Percentiles rank a stretch among this genome's conserved stretches.
Conservation (phyloP, 2,888 invertebrate genomes). For the Nomada flava region DNA sequence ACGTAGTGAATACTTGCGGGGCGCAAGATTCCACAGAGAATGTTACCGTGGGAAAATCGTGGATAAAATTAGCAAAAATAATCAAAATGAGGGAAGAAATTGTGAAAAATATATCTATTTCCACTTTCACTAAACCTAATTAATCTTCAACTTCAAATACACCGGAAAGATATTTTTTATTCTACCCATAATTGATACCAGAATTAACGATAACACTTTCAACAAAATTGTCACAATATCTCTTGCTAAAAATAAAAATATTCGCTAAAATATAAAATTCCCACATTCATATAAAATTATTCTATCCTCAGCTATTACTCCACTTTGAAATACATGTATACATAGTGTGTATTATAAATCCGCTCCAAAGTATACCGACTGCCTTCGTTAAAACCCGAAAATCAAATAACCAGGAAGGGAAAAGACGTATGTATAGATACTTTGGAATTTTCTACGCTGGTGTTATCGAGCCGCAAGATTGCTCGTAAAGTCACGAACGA, state of each 20-base stretch:
- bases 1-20: background rate
- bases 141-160: background rate
- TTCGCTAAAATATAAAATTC: no score
- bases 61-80: background rate
- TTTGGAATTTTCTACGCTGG: background rate
- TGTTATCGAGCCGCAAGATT: slow-evolving; percentile 4
- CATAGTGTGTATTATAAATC: background rate
- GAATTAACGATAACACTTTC: no score
- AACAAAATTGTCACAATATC: no score
- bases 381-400: background rate
- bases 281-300: no score
- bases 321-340: no score
- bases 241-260: no score
- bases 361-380: background rate
- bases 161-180: no score
- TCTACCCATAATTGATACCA: no score
- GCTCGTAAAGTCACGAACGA: slow-evolving; percentile 20
- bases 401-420: slow-evolving; percentile 15
- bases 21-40: slow-evolving; percentile 6
- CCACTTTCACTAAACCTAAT: background rate
- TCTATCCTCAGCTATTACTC: no score
- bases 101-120: no score
- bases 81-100: background rate
- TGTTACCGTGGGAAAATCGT: background rate
- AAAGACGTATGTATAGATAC: background rate